Base-by-base conservation (phyloP, 2,797 vertebrate genomes). In the Micromesistius poutassou region DNA sequence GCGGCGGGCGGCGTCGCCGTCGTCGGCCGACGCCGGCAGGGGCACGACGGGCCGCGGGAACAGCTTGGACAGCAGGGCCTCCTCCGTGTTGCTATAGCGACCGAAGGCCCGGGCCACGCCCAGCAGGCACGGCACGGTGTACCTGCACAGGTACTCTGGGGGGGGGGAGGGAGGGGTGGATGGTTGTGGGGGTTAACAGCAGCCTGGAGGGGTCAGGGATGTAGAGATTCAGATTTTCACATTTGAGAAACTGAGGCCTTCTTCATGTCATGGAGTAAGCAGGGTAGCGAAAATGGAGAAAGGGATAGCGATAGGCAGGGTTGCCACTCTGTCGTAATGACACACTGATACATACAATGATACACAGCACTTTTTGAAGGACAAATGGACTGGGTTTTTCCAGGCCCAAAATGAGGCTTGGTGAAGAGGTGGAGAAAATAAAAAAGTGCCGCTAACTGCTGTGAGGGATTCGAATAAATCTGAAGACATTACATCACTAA, bases 71-170 rank as follows among this genome's bases (percentile, higher is more conserved):
- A 99, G 94, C 1, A 99, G 91, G 35, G 97, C 94, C 84, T 99
- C 98, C 1, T 98, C 97, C 0, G 94, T 96, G 93, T 96, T 96
- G 92, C 96, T 98, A 87, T 97, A 98, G 76, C 98, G 96, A 12
- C 98, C 98, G 36, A 98, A 99, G 0, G 97, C 98, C 79, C 98
- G 91, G 14, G 95, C 95, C 70, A 97, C 96, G n/a, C 98, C 98
- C 1, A 99, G 93, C 84, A 99, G 91, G 85, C 95, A 95, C 0
- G 98, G 97, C 25, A 98, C 93, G 0, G 95, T 95, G 74, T 97
- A 97, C 86, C 94, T 95, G 90, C 98, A 99, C 72, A 98, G 92
- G 90, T 96, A 97, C 25, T 97, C 98, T 98, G 89, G 66, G 84
- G 73, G 9, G 73, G 62, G 55, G 8, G 22, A 9, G 55, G 55